Evolutionary conservation across 2,888 invertebrate species (phyloP), one percentile per base, ranked within the genome.

Genomic region (Tricholauxania praeusta): DNA sequence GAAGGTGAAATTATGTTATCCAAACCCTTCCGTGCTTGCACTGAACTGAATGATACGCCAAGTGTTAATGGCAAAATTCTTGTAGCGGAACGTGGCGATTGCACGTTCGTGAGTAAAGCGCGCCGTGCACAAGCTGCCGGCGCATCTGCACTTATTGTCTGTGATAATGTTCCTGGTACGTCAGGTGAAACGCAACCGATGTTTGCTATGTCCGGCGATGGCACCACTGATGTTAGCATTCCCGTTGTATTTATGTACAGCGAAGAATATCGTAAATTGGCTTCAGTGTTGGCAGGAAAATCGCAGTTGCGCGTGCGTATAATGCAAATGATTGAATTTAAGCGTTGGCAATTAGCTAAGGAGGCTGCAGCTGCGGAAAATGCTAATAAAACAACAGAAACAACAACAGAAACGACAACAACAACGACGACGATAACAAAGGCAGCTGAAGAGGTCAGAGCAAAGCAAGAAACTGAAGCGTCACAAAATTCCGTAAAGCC

Each of bases 131-230:
- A 97, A 88, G 89, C 90, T 71, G 93, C 93, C 6, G 97, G 97
- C 17, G 97, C 94, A 0, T 88, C 92, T 51, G 95, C 94, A 22
- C 94, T 94, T 19, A 94, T 99, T 80, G 93, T 99, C 53, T 88
- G 94, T 76, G 96, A 96, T 88, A 96, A 96, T 86, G 90, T 92
- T 14, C 89, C 91, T 6, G 94, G 91, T 47, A 93, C 94, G 51
- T 93, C 93, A 70, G 91, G 93, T 59, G 90, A 91, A 48, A 91
- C 90, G 67, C 93, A 94, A 2, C 93, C 95, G 0, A 91, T 97
- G 88, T 99, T 99, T 88, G 96, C 97, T 6, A 98, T 99, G 98
- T 96, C 97, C 0, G 97, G 97, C 1, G 98, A 98, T 87, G 96
- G 96, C 0, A 91, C 89, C 3, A 93, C 94, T 78, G 95, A 97